phyloP scores from a whole-genome alignment of 2,888 invertebrate genomes.

The Chrysomela aeneicollis region DNA sequence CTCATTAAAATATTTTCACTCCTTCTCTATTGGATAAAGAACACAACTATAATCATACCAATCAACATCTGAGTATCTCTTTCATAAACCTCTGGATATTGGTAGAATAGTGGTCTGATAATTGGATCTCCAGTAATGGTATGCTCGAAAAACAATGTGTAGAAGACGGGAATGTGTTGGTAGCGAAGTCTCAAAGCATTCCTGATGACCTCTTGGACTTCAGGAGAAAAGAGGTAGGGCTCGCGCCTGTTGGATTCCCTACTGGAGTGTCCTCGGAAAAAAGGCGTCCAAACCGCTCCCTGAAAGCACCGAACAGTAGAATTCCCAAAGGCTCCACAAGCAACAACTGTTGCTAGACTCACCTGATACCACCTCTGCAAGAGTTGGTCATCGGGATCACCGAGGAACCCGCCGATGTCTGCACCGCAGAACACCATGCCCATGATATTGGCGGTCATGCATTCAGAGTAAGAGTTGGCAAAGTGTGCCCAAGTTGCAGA shows the following conservation, averaged over 20 bases:
- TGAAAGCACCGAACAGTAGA: conserved; percentile 52
- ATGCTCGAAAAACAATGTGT: conserved; percentile 89
- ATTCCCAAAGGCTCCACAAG: too few relatives aligned
- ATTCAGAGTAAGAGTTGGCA: conserved; percentile 86
- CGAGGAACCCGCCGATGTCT: conserved; percentile 97
- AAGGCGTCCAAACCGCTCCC: conserved; percentile 91
- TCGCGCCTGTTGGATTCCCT: conserved; percentile 93
- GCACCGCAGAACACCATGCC: conserved; percentile 94
- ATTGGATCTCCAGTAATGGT: conserved; percentile 83
- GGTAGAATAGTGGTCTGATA: conserved; percentile 86
- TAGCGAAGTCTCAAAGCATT: conserved; percentile 78
- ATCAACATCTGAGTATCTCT: conserved; percentile 81
- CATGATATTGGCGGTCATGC: conserved; percentile 73
- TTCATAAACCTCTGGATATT: conserved; percentile 81
- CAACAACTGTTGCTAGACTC: too few relatives aligned
- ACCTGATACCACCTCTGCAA: conserved; percentile 76
- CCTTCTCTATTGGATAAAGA: too few relatives aligned
- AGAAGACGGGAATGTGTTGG: conserved; percentile 87
- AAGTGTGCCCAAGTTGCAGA: conserved; percentile 91
- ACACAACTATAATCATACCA: conserved; percentile 62
- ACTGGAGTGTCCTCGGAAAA: conserved; percentile 95
- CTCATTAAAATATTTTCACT: too few relatives aligned
- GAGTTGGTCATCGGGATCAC: conserved; percentile 89
- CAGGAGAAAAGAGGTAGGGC: conserved; percentile 88
- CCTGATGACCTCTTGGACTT: conserved; percentile 70